Base-by-base conservation (phyloP, 1,140 invertebrate species). In the Heliconius hermathena region DNA sequence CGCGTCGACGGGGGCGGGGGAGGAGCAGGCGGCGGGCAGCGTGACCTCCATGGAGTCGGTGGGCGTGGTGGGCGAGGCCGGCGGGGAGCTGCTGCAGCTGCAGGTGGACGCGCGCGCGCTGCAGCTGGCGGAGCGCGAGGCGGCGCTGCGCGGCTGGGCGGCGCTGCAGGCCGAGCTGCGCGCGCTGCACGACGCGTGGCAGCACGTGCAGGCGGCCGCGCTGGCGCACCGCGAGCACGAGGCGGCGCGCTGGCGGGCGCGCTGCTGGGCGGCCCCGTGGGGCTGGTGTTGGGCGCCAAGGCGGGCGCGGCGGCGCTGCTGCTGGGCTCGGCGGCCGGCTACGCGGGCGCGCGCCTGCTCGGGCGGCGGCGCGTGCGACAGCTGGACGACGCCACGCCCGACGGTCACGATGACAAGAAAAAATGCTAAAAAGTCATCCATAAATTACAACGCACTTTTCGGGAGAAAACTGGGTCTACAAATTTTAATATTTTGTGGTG, bases 151-250 rank as follows among this genome's bases (percentile, higher is more conserved):
- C 76, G 89, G 90, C 11, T 92, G 89, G 87, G 74, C 81, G 81
- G 88, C 84, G 86, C 84, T 96, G 77, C 93, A 96, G 87, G 93
- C 93, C 81, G 89, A 91, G 81, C 78, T 93, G 83, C 86, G 87
- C 83, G 89, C 89, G 76, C 83, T 96, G 76, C 95, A 96, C 87
- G 95, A 95, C 73, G 95, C 95, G 79, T 96, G 95, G 89, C 89
- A 92, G 52, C 87, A 94, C 78, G 90, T 96, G 84, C 93, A 96
- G 78, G 89, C 94, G 79, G 88, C 96, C 57, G 95, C 96, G 9
- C 84, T 95, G 84, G 95, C 95, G 74, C 97, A 98, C 20, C 73
- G 78, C 66, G 78, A 79, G 3, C 78, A 74, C 54, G 78, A 77
- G 84, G 85, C 46, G 87, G 90, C 22, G 88, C 89, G 41, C 77